These are phyloP conservation scores for Microtus montanus DNA, from an alignment of 2,113 vertebrate species.

Conservation along the genomic window DNA sequence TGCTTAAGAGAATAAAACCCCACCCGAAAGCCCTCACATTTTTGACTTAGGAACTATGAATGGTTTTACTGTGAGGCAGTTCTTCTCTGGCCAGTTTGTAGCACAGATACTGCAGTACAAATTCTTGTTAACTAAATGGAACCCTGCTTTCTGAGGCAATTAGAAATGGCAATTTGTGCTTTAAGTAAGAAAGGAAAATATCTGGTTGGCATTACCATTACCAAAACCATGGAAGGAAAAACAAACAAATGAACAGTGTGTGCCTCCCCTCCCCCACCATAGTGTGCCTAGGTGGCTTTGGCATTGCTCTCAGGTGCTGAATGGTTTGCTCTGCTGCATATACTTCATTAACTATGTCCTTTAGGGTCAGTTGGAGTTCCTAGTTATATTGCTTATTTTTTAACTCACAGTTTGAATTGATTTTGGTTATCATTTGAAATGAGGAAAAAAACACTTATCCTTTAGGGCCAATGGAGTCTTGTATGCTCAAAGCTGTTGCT, in stretches of 20 bases:
- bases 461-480: constrained; percentile 20
- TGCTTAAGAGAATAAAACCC: constrained; percentile 12
- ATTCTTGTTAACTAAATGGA: constrained; percentile 64
- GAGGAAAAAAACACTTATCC: constrained; percentile 34
- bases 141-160: constrained; percentile 52
- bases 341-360: constrained; percentile 40
- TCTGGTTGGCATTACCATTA: constrained; percentile 33
- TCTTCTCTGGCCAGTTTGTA: constrained; percentile 50
- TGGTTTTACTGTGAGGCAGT: constrained; percentile 35
- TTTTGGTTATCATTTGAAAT: constrained; percentile 61
- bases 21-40: background rate
- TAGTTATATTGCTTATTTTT: constrained; percentile 51
- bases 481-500: constrained; percentile 19
- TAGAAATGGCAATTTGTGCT: constrained; percentile 62
- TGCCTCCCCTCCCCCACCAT: constrained; percentile 1
- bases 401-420: constrained; percentile 48
- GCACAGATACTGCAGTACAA: constrained; percentile 14
- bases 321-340: constrained; percentile 31
- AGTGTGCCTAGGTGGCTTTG: background rate
- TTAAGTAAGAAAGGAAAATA: constrained; percentile 52
- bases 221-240: constrained; percentile 21
- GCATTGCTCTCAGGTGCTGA: constrained; percentile 40
- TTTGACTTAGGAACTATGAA: background rate
- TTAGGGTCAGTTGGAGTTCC: constrained; percentile 54
- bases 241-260: background rate